Base-by-base conservation (phyloP, 2,113 vertebrate genomes). In the Ciconia stormi region DNA sequence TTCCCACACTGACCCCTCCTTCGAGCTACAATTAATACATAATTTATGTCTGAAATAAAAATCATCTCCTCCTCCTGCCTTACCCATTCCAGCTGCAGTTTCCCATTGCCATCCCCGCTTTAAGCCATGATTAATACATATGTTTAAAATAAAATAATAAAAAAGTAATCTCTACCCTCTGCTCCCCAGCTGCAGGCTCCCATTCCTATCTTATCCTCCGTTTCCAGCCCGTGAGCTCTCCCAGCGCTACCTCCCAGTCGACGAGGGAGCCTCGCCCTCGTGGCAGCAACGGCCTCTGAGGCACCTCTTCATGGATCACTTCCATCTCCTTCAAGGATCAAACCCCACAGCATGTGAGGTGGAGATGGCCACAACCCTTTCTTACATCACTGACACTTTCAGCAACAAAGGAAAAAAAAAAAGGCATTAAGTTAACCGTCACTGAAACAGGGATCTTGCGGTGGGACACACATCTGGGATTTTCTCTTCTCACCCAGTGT, bases 11-110 rank as follows among this genome's bases (percentile, higher is more conserved):
- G 92, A 96, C 95, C 95, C 80, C 80, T 97, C 91, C 94, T 97
- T 97, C 96, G 93, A 97, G 87, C 71, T 69, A 91, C 89, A 95
- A 96, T 97, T 97, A 97, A 97, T 98, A 95, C 90, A 95, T 96
- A 95, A 97, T 97, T 97, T 97, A 97, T 97, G 81, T 95, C 91
- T 96, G 90, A 95, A 97, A 96, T 94, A 96, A 96, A 98, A 97
- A 91, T 94, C 89, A 93, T 93, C 93, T 92, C 93, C 87, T 93
- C 79, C 92, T 95, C 71, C 92, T 49, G 92, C 90, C 73, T 95
- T 97, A 96, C 91, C 86, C 88, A 73, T 96, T 95, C 93, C 96
- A 97, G 91, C 82, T 97, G 94, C 70, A 93, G 93, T 96, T 93
- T 95, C 69, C 74, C 76, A 67, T 46, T 70, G 91, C 77, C 69